Evolutionary conservation across 2,113 vertebrate genomes (phyloP).

Genomic region (Micronisus gabar): DNA sequence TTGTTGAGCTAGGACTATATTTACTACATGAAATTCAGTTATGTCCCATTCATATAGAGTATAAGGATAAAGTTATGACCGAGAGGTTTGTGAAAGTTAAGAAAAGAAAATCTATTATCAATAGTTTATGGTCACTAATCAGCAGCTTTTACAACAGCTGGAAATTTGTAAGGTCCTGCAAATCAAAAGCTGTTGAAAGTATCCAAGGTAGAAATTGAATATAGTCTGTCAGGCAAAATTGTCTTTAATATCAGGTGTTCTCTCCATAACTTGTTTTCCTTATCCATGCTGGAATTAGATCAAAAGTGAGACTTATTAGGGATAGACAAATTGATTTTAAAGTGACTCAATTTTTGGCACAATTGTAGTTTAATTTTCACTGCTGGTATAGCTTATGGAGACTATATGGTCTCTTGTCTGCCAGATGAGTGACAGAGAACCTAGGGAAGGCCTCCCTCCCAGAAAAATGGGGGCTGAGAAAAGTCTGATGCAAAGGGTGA

Average conservation of each 20-base stretch:
- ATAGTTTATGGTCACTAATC: background rate
- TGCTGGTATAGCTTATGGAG: background rate
- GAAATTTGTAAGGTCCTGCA: background rate
- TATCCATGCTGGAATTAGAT: background rate
- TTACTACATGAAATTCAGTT: background rate
- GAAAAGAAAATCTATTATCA: background rate
- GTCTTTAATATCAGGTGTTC: background rate
- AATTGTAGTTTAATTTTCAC: background rate
- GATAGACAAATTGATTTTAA: background rate
- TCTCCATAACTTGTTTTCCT: background rate
- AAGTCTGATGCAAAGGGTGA: background rate
- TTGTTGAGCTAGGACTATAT: background rate
- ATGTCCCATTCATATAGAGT: background rate
- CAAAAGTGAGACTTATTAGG: background rate
- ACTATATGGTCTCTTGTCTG: background rate
- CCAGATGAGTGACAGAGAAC: background rate
- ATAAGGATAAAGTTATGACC: background rate
- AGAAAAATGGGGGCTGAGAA: background rate
- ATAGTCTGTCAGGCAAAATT: background rate
- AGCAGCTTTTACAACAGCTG: background rate
- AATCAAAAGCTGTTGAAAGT: background rate
- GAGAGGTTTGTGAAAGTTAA: background rate
- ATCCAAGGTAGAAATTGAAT: background rate
- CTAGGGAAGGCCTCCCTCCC: background rate
- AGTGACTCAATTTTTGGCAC: background rate